Evolutionary conservation across 2,113 vertebrate genomes (phyloP).

Genomic region (Procavia capensis): DNA sequence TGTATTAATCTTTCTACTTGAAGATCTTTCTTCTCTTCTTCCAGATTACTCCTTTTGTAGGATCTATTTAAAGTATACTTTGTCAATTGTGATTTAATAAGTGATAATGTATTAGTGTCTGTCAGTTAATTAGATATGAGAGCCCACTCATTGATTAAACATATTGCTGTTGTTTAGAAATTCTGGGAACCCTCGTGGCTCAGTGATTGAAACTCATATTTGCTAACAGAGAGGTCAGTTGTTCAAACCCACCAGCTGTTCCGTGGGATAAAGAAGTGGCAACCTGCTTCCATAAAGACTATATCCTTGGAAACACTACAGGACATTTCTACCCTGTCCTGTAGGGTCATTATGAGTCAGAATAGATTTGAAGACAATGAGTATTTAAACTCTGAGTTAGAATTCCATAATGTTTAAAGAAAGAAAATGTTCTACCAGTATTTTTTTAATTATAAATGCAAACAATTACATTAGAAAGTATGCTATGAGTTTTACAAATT

Average conservation of each 20-base stretch:
- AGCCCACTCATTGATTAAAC: neutral
- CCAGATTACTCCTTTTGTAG: neutral
- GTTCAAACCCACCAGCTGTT: neutral
- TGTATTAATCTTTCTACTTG: neutral
- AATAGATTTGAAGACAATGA: neutral
- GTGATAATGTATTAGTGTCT: neutral
- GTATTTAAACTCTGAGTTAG: constrained; percentile 6
- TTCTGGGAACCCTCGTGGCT: neutral
- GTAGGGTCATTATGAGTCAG: neutral
- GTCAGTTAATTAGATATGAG: constrained; percentile 1
- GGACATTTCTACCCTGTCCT: neutral
- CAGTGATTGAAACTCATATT: neutral
- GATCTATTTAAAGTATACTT: neutral
- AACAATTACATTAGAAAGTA: neutral
- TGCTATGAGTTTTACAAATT: neutral
- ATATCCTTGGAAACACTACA: too few species aligned
- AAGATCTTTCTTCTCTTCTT: neutral
- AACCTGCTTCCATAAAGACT: too few species aligned
- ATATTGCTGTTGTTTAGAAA: neutral
- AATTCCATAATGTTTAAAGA: neutral
- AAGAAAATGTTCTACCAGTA: neutral
- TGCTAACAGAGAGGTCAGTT: neutral
- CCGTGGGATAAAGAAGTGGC: neutral
- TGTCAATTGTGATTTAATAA: neutral
- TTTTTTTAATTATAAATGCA: neutral